phyloP scores from a whole-genome alignment of 2,113 vertebrate genomes.

The Nyctereutes procyonoides region DNA sequence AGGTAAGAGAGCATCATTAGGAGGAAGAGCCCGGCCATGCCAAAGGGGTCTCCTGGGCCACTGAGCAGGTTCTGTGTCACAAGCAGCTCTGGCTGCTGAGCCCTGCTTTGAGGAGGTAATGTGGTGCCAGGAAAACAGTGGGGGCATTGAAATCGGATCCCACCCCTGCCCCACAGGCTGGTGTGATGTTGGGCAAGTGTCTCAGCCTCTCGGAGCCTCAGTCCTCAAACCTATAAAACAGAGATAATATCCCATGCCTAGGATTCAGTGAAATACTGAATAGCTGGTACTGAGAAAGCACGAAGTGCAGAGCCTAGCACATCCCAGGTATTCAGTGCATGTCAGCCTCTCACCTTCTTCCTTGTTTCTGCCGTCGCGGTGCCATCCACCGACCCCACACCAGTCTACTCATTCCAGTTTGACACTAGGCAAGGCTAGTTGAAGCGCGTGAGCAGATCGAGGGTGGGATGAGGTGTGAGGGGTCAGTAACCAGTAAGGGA shows the following conservation, averaged over 20 bases:
- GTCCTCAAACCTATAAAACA: neutral
- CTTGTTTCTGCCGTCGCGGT: accelerated
- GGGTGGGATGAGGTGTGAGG: neutral
- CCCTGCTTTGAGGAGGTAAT: neutral
- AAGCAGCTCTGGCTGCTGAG: neutral
- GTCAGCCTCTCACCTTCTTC: neutral
- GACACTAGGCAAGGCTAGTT: neutral
- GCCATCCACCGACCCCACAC: neutral
- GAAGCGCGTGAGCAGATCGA: neutral
- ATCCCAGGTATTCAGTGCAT: neutral
- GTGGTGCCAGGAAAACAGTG: neutral
- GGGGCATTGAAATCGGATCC: neutral
- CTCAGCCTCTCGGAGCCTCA: neutral
- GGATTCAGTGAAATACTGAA: neutral
- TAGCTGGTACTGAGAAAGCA: neutral
- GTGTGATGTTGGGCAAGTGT: neutral
- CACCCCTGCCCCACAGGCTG: neutral
- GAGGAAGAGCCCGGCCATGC: neutral
- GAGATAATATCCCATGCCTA: neutral
- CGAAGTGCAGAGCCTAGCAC: neutral
- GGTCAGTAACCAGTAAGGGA: neutral
- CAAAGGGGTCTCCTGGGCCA: too few species aligned
- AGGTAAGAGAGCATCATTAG: neutral
- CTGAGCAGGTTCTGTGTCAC: neutral
- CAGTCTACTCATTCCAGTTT: neutral